Base-by-base conservation (phyloP, 2,113 vertebrate species). In the Mixornis gularis region DNA sequence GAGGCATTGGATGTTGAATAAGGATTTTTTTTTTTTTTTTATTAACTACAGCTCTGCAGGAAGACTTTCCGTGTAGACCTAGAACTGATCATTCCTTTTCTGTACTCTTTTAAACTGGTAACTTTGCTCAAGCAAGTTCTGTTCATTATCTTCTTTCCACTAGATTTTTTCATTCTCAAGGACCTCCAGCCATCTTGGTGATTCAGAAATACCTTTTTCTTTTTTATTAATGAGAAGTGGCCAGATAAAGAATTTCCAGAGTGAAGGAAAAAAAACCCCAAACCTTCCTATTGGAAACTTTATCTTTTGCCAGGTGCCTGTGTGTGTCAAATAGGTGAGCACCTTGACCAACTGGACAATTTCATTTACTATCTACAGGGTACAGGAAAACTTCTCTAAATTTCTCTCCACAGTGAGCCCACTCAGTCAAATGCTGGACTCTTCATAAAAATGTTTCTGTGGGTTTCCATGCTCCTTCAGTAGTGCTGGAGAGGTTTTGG, bases 11-110 rank as follows among this genome's bases (percentile, higher is more conserved):
- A 41, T 27, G 19, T 63, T 60, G 25, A 88, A 74, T 30, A 6
- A 34, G 36, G 29, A 63, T 0, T 3, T 22, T 53, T 69, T 0
- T 3, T 22, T 53, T 69, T 36, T 36, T 30, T 56, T 4, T 55
- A 84, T 53, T 84, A 68, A 68, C 69, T 65, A 73, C 9, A 30
- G 7, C 18, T 71, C 68, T 84, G n/a, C 44, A 83, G 79, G 82
- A 70, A 89, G 64, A 48, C 40, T 53, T 86, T 70, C 24, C 34
- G 27, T n/a, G 22, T 49, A 71, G 82, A 79, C 4, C 29, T 55
- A 41, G 40, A 26, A 24, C 3, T 65, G 58, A 59, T 14, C 41
- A 63, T 79, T 90, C 24, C 32, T 62, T 68, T 89, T 21, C 66
- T 58, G 18, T 32, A 2, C 16, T 24, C 27, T 78, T 80, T 71